These are phyloP conservation scores for Orcinus orca DNA, from an alignment of 2,113 vertebrate genomes.

Conservation along the genomic window DNA sequence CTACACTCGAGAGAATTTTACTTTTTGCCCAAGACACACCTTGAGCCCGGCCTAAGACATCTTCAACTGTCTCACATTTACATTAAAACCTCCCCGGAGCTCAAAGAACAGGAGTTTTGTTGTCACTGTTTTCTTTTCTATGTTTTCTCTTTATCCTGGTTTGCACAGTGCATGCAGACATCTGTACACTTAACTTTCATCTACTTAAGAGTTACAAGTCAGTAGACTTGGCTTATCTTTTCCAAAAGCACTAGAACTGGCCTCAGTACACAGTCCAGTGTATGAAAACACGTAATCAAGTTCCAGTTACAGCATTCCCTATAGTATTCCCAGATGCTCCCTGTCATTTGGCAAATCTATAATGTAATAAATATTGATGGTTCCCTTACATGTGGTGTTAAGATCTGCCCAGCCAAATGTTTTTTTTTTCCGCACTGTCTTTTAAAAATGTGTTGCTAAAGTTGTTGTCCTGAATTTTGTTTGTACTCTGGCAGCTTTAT, in stretches of 20 bases:
- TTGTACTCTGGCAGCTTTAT: constrained; percentile 77
- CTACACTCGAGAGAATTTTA: background rate
- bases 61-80: background rate
- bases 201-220: constrained; percentile 72
- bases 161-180: constrained; percentile 2
- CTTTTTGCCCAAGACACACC: background rate
- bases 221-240: constrained; percentile 73
- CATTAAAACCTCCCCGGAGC: background rate
- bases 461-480: constrained; percentile 78
- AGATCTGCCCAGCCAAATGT: constrained; percentile 69
- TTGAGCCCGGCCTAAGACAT: background rate
- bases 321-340: constrained; percentile 76
- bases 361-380: constrained; percentile 80
- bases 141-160: background rate
- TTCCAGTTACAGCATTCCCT: constrained; percentile 73
- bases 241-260: constrained; percentile 70
- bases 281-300: constrained; percentile 74
- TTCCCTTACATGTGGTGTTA: constrained; percentile 75
- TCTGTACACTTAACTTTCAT: constrained; percentile 59
- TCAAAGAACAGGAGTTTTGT: background rate
- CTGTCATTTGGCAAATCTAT: constrained; percentile 80
- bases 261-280: constrained; percentile 66
- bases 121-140: background rate
- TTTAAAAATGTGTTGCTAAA: constrained; percentile 70
- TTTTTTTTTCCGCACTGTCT: constrained; percentile 64